A percentile compares a stretch with the other conserved stretches of the same genome.
These are phyloP conservation scores for Falco rusticolus DNA, from an alignment of 2,797 vertebrate species.

Conservation along the genomic window DNA sequence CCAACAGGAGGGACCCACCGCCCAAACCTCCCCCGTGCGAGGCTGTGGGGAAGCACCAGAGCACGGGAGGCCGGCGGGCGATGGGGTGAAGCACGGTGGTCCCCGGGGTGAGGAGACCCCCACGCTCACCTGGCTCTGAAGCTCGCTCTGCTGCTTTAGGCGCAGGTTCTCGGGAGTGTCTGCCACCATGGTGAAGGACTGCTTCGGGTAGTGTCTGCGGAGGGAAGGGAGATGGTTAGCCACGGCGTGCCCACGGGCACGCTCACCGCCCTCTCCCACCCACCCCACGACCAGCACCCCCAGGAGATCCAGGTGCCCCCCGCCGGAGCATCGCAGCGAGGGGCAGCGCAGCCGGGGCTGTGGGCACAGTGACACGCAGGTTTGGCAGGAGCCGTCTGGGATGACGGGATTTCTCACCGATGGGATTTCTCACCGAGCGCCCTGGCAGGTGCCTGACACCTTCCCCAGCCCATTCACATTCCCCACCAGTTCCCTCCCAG, in stretches of 20 bases:
- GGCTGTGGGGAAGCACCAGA: background rate
- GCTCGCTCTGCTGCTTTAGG: slow-evolving; percentile 95
- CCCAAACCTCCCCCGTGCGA: background rate
- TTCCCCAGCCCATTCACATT: background rate
- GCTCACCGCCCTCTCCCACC: background rate
- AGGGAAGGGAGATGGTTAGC: background rate
- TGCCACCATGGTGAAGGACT: slow-evolving; percentile 93
- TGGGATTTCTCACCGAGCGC: too few species aligned
- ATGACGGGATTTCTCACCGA: background rate
- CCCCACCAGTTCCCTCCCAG: background rate
- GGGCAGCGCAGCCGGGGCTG: background rate
- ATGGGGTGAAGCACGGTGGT: accelerated
- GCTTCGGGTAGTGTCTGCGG: slow-evolving; percentile 96
- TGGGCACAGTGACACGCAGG: accelerated
- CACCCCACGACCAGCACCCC: background rate
- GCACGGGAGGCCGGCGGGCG: accelerated
- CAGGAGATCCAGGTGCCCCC: accelerated
- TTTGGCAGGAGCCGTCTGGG: accelerated
- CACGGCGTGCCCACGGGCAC: accelerated
- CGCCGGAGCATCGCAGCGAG: accelerated
- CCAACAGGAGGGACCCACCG: accelerated
- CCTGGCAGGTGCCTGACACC: background rate
- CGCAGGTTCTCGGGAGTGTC: slow-evolving; percentile 98
- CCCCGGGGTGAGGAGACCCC: background rate
- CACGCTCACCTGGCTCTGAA: slow-evolving; percentile 91